These are phyloP conservation scores for Phaethornis superciliosus DNA, from an alignment of 2,113 vertebrate species.

Conservation along the genomic window DNA sequence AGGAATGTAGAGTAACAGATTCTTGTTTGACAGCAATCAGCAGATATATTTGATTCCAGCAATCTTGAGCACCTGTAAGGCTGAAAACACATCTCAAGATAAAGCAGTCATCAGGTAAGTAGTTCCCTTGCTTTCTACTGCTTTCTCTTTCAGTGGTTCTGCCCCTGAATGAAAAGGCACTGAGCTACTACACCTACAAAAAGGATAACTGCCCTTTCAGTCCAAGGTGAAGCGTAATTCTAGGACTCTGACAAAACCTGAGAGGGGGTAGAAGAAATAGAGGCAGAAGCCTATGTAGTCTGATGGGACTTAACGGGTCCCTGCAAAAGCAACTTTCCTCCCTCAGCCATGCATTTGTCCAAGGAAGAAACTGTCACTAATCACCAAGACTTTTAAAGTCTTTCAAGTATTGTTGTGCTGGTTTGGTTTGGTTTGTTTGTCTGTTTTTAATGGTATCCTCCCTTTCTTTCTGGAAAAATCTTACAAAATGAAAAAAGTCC, in stretches of 20 bases:
- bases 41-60: neutral
- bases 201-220: neutral
- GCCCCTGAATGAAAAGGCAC: neutral
- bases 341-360: neutral
- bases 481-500: neutral
- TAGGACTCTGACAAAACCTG: neutral
- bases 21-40: neutral
- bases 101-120: neutral
- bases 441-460: neutral
- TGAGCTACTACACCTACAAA: neutral
- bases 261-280: neutral
- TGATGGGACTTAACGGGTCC: neutral
- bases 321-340: neutral
- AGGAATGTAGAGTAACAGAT: slow-evolving; percentile 19
- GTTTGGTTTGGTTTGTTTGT: accelerated
- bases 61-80: neutral
- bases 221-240: neutral
- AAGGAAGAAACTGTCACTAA: neutral
- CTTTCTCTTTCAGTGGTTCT: neutral
- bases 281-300: neutral
- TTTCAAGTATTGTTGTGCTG: neutral
- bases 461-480: neutral
- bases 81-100: slow-evolving; percentile 13
- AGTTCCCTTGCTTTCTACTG: neutral
- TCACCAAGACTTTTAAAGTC: neutral